Evolutionary conservation across 2,113 vertebrate species (phyloP).

Genomic region (Strigops habroptila): DNA sequence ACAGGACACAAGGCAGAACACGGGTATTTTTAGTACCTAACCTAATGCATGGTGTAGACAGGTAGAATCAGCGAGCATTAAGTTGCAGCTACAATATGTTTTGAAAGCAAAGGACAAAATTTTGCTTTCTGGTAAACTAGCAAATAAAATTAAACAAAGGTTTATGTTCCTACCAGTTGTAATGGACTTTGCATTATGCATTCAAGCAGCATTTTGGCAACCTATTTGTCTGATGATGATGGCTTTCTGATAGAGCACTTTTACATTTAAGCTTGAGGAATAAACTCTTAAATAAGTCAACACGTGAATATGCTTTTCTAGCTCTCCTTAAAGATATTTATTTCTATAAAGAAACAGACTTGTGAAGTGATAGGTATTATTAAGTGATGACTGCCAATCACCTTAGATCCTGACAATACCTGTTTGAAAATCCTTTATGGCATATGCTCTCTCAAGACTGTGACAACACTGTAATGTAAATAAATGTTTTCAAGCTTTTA

Average conservation of each 20-base stretch:
- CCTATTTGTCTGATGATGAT: neutral
- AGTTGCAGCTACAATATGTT: neutral
- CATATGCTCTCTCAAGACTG: neutral
- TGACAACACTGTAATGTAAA: neutral
- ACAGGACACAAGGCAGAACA: neutral
- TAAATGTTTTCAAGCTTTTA: constrained; percentile 10
- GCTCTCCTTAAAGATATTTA: neutral
- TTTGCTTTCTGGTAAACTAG: neutral
- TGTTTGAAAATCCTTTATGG: neutral
- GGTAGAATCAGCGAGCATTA: neutral
- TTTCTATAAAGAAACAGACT: neutral
- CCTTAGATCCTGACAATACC: neutral
- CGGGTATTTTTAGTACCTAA: neutral
- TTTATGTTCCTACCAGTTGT: neutral
- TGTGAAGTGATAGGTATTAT: neutral
- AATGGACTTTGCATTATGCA: neutral
- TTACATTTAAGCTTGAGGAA: neutral
- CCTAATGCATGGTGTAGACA: neutral
- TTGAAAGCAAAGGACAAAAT: neutral
- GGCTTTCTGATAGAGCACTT: neutral
- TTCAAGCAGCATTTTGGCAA: neutral
- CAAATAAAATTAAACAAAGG: neutral
- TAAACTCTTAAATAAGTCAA: neutral
- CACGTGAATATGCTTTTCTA: neutral
- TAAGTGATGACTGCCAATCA: constrained; percentile 1